Base-by-base conservation (phyloP, 1,140 invertebrate genomes). In the Trinorchestia longiramus region DNA sequence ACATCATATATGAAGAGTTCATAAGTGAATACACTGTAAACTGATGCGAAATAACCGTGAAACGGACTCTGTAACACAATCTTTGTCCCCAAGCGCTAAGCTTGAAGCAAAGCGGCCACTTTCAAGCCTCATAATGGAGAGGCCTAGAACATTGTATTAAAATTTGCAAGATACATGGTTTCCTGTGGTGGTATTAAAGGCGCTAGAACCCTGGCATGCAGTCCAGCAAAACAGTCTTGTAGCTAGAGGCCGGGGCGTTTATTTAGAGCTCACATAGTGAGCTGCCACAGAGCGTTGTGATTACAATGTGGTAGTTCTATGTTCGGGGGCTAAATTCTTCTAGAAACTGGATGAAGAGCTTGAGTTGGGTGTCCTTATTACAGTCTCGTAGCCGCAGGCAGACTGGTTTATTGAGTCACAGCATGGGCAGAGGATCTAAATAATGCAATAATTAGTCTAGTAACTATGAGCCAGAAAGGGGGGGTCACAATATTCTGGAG, bases 81-180 rank as follows among this genome's bases (percentile, higher is more conserved):
- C 62, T 77, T 77, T 77, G 62, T 36, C 15, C 62, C 62, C 62
- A 77, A 15, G 62, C 62, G 62, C 28, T 15, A 77, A 77, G 62
- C 62, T 77, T 77, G 62, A 36, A 77, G 62, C 62, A 77, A 77
- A 77, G 62, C 62, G 62, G 62, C 62, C 62, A 77, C 62, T 77
- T 77, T 77, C 62, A 28, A 77, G 62, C 11, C 62, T 1, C 62
- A 36, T 77, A 77, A 77, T 77, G 62, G 62, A 77, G 62, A 77
- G 62, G 62, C 11, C 28, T 28, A 77, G 62, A 28, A 77, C 62
- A 77, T 77, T 77, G 62, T 77, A 77, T 77, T 77, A 77, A 77
- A 77, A 77, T 77, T 77, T 77, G 62, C 62, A 28, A 77, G 62
- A 77, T 77, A 77, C 62, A 77, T 77, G 62, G 62, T 77, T 77